A percentile compares a stretch with the other conserved stretches of the same genome.
These are phyloP conservation scores for Ypsolopha sequella DNA, from an alignment of 2,888 invertebrate genomes.

Conservation along the genomic window DNA sequence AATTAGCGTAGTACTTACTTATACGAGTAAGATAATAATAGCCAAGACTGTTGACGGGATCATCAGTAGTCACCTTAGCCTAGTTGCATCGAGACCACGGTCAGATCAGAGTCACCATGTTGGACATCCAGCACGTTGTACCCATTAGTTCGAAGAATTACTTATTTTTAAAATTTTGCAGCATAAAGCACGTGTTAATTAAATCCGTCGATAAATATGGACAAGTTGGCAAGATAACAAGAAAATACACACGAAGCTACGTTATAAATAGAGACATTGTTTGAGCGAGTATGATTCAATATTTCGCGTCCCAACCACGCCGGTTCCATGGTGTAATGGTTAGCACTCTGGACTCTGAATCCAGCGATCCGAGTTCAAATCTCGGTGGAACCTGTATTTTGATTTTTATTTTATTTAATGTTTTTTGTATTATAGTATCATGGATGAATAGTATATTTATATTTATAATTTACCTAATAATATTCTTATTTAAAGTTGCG, in stretches of 20 bases:
- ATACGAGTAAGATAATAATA: neutral
- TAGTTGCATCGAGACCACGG: conserved; percentile 31
- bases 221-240: no score
- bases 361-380: conserved; percentile 86
- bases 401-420: conserved; percentile 13
- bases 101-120: conserved; percentile 23
- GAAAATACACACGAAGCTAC: no score
- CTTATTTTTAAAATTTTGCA: neutral
- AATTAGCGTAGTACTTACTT: conserved; percentile 16
- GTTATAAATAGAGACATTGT: no score
- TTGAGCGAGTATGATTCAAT: neutral
- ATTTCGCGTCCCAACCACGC: conserved; percentile 6
- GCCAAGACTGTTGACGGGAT: conserved; percentile 1
- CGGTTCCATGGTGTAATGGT: conserved; percentile 82
- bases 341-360: conserved; percentile 86
- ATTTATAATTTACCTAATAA: neutral
- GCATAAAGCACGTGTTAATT: neutral
- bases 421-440: neutral
- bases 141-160: neutral
- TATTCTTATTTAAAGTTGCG: no score
- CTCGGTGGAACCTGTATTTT: conserved; percentile 76
- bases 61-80: conserved; percentile 12
- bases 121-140: neutral
- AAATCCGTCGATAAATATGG: no score
- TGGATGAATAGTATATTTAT: neutral